A percentile compares a stretch with the other conserved stretches of the same genome.
Conservation (phyloP, 2,797 vertebrate species). For the Rachycentron canadum region DNA sequence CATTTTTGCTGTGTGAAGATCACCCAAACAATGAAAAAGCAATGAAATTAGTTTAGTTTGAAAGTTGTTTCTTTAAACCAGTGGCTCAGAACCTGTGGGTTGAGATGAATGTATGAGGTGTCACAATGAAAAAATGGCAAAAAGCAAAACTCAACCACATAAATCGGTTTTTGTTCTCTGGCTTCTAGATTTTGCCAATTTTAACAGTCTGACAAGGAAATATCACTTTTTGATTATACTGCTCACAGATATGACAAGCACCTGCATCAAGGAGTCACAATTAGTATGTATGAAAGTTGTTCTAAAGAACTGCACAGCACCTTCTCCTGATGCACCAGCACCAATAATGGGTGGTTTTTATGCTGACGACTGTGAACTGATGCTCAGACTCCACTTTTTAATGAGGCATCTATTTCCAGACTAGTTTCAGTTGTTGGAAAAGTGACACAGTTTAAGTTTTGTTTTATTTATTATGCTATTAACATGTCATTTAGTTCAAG, state of each 20-base stretch:
- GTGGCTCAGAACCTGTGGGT: not conserved
- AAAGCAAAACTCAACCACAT: too few species aligned
- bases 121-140: not conserved
- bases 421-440: not conserved
- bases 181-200: too few species aligned
- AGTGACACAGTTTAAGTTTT: not conserved
- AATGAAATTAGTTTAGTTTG: not conserved
- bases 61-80: not conserved
- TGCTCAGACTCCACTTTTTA: not conserved
- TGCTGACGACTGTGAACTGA: not conserved
- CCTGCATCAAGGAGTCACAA: not conserved
- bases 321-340: not conserved
- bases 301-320: not conserved
- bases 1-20: not conserved
- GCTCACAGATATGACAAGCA: not conserved
- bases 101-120: not conserved
- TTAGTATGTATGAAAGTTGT: not conserved
- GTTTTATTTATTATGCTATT: not conserved
- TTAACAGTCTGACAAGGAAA: too few species aligned
- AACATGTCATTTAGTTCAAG: not conserved
- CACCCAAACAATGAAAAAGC: not conserved
- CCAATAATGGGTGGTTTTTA: too few species aligned
- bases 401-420: not conserved
- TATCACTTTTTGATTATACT: not conserved
- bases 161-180: too few species aligned